These are phyloP conservation scores for Dinocampus coccinellae DNA, from an alignment of 2,888 invertebrate genomes.

Conservation along the genomic window DNA sequence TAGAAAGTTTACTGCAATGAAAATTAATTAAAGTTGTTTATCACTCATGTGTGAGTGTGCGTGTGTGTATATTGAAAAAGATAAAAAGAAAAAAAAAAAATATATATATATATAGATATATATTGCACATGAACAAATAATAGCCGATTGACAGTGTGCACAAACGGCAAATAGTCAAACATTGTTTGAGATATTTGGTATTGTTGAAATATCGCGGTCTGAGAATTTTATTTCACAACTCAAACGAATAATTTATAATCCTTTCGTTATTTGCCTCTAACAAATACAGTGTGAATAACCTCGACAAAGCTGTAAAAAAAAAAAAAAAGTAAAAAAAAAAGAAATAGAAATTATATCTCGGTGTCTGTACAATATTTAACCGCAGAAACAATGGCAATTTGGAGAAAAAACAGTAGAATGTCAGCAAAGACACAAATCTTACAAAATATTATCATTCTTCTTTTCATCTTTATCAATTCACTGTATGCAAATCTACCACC, in stretches of 20 bases:
- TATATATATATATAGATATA: too few species aligned
- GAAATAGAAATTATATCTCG: not conserved
- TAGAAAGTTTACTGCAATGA: not conserved
- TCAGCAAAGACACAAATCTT: not conserved
- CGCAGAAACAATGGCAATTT: conserved; percentile 7
- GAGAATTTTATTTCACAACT: not conserved
- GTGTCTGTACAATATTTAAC: not conserved
- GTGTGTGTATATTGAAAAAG: not conserved
- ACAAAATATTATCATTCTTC: not conserved
- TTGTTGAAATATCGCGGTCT: not conserved
- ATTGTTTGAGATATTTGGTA: not conserved
- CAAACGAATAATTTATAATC: not conserved
- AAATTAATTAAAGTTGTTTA: not conserved
- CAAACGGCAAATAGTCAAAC: not conserved
- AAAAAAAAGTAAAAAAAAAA: not conserved
- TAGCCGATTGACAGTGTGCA: too few species aligned
- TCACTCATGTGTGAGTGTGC: not conserved
- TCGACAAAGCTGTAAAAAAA: not conserved
- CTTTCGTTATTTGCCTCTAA: not conserved
- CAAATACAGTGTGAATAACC: not conserved
- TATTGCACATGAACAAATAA: not conserved
- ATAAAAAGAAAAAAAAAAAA: not conserved
- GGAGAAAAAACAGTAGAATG: not conserved
- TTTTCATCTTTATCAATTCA: conserved; percentile 2
- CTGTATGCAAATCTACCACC: conserved; percentile 16